Conservation (phyloP, 2,113 vertebrate species). For the Erythrocercus mccallii region DNA sequence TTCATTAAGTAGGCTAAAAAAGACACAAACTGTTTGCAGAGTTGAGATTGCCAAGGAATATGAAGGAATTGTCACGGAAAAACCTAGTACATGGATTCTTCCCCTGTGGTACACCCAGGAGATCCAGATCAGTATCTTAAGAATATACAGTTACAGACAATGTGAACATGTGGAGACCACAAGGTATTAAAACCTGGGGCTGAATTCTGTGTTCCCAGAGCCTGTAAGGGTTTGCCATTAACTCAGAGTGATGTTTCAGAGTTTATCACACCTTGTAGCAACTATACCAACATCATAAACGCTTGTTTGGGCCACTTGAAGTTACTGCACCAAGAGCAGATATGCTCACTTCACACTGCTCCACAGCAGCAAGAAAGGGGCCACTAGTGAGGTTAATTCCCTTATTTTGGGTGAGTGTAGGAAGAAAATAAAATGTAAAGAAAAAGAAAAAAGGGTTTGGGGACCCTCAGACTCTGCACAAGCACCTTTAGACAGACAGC, state of each 20-base stretch:
- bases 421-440: not conserved
- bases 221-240: not conserved
- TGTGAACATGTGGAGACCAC: not conserved
- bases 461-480: accelerated
- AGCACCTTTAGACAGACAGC: not conserved
- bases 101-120: not conserved
- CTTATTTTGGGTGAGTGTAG: not conserved
- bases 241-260: not conserved
- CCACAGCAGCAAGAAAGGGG: not conserved
- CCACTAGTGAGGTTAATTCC: not conserved
- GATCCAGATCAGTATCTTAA: not conserved
- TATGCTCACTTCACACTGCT: accelerated
- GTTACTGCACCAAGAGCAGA: not conserved
- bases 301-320: not conserved
- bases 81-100: not conserved
- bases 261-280: not conserved
- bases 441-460: not conserved
- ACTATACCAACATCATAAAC: not conserved
- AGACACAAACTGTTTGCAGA: constrained; percentile 25
- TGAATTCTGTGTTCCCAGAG: not conserved
- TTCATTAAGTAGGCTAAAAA: constrained; percentile 40
- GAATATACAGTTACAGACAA: not conserved
- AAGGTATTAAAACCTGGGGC: not conserved
- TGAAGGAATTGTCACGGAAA: constrained; percentile 22
- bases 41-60: constrained; percentile 4